A percentile compares a stretch with the other conserved stretches of the same genome.
Conservation (phyloP, 2,888 invertebrate genomes). For the Digitonthophagus gazella region DNA sequence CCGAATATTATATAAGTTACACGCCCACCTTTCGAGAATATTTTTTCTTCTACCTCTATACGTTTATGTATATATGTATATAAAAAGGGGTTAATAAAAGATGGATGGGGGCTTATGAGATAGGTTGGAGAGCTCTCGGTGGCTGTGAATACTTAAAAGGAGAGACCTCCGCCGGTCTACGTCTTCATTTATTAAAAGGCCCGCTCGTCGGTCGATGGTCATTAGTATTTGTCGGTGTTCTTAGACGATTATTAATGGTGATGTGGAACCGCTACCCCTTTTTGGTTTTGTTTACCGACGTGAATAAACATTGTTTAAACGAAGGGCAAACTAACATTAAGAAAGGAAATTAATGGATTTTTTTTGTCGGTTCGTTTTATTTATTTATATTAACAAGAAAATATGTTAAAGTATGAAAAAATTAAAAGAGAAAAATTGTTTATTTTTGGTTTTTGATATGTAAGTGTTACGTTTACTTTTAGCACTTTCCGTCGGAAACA, state of each 20-base stretch:
- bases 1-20: slow-evolving; percentile 9
- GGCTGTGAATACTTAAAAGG: not conserved
- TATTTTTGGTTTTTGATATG: too few species aligned
- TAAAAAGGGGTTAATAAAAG: not conserved
- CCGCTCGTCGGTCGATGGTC: slow-evolving; percentile 11
- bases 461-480: too few species aligned
- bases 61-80: not conserved
- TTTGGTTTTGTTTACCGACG: slow-evolving; percentile 8
- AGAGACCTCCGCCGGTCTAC: slow-evolving; percentile 2
- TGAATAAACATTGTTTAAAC: slow-evolving; percentile 8
- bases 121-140: not conserved
- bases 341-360: too few species aligned
- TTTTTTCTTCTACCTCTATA: not conserved
- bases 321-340: too few species aligned
- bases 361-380: too few species aligned
- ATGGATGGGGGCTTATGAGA: not conserved
- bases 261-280: slow-evolving; percentile 9
- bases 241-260: slow-evolving; percentile 23
- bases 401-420: too few species aligned
- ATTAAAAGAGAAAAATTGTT: too few species aligned
- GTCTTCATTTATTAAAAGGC: slow-evolving; percentile 22
- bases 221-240: slow-evolving; percentile 23
- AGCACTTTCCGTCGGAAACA: too few species aligned
- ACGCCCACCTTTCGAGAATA: not conserved
- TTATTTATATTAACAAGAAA: too few species aligned